Base-by-base conservation (phyloP, 2,797 vertebrate species). In the Pseudomugil gertrudae region DNA sequence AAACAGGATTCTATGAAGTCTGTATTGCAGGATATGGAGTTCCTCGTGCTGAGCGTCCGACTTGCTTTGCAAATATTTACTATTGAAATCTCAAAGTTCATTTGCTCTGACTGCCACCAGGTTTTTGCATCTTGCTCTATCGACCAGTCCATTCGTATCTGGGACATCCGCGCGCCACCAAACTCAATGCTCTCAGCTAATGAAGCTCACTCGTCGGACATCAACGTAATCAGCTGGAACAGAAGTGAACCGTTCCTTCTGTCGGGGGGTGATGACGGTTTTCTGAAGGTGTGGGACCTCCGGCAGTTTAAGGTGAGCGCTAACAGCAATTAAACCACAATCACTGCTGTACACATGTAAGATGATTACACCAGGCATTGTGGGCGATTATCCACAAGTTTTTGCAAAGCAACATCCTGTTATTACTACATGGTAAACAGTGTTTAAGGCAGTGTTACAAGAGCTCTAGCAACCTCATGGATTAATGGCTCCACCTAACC, bases 191-290 rank as follows among this genome's bases (percentile, higher is more conserved):
- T 97, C 24, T 93, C 94, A 3, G 93, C 92, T 2, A 69, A 91
- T 19, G 75, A 88, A 3, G 96, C 96, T 3, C 96, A 97, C 17
- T 78, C 93, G 0, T 94, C 94, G 0, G 96, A 98, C 0, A 80
- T 96, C 69, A 98, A 98, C 0, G 96, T 96, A 27, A 95, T 97
- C 89, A 96, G 93, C 89, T 98, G 96, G 96, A 97, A 95, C 87
- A 86, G 72, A 67, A 93, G 78, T 0, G 96, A 98, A 81, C 96
- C 96, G 10, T 98, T 98, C 80, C 79, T 98, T 30, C 90, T 96
- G 63, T 97, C 96, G 0, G 96, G 96, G 0, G 96, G 96, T 0
- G 96, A 97, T 0, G 96, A 97, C 0, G 96, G 95, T 0, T 72
- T 94, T 45, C 90, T 97, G 43, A 96, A 94, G 87, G 91, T 97